Evolutionary conservation across 2,888 invertebrate genomes (phyloP), one percentile per base, ranked within the genome.

Genomic region (Drosophila meridionalis): DNA sequence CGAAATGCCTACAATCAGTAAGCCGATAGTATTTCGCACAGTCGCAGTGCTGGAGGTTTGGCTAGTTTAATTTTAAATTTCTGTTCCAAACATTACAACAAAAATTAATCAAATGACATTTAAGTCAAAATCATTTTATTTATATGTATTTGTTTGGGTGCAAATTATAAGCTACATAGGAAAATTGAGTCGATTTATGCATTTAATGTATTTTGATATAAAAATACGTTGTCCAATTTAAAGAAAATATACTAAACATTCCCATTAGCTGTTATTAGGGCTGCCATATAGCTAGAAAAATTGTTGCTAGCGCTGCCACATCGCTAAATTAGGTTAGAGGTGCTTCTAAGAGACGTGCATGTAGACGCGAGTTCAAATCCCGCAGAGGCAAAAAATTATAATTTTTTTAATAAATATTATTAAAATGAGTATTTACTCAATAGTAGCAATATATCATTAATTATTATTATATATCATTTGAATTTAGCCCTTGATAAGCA

Each of bases 291-390:
- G 12, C 2, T 0, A 3, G 5, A 26, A 40, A 61, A 64, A n/a
- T 1, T 11, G 6, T 20, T 2, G 14, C 12, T 3, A 5, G 42
- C 4, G 52, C 4, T 73, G 65, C 77, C 73, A 65, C n/a, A 26
- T 8, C 9, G 9, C 2, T 60, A 1, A 57, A 63, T 57, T 12
- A 11, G 5, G 11, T 59, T 7, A 0, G 0, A 4, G 3, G 3
- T 40, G 8, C 9, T 8, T 11, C 8, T 9, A 20, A 34, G 20
- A 9, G 9, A 38, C 14, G 11, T 36, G 9, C 12, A 38, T n/a
- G 28, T 0, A 1, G 42, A 57, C 34, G 0, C 7, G 40, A 9
- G 76, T 73, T 73, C 73, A 38, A 77, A 28, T 4, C 61, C 30
- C 50, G 14, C 4, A 26, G 11, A 5, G 3, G 0, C 8, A 14